Evolutionary conservation across 2,888 invertebrate species (phyloP).

Genomic region (Watsonalla cultraria): DNA sequence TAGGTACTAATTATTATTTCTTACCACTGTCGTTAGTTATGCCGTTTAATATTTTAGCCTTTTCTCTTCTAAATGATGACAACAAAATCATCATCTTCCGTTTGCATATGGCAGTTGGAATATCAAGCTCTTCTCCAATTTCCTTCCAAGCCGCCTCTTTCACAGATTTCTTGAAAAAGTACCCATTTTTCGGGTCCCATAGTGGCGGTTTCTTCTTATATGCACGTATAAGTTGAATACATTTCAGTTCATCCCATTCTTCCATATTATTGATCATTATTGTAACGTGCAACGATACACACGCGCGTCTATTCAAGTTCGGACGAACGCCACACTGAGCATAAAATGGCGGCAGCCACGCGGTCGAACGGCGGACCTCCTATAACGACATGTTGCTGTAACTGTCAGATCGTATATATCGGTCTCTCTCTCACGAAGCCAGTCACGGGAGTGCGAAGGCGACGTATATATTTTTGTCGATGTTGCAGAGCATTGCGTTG

Average conservation of each 20-base stretch:
- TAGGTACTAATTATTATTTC: neutral
- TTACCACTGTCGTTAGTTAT: conserved; percentile 18
- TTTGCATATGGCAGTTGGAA: conserved; percentile 30
- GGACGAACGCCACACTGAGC: conserved; percentile 35
- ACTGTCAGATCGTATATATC: conserved; percentile 6
- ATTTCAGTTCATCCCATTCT: conserved; percentile 38
- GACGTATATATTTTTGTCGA: neutral
- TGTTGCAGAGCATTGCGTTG: conserved; percentile 7
- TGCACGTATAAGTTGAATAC: conserved; percentile 35
- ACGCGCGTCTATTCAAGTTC: conserved; percentile 32
- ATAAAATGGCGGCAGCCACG: conserved; percentile 33
- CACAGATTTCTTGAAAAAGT: conserved; percentile 31
- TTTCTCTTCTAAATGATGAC: conserved; percentile 45
- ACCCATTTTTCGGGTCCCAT: conserved; percentile 35
- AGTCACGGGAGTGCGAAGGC: neutral
- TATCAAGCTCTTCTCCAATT: conserved; percentile 24
- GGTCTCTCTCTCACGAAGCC: neutral
- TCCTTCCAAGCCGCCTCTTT: conserved; percentile 35
- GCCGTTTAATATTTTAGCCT: conserved; percentile 31
- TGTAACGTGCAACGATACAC: neutral
- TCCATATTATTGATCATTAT: conserved; percentile 23
- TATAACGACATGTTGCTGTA: conserved; percentile 23
- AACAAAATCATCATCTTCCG: conserved; percentile 39
- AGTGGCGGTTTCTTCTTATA: conserved; percentile 30
- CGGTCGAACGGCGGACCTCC: conserved; percentile 6